A percentile compares a stretch with the other conserved stretches of the same genome.
Evolutionary conservation across 30 jellyfish, hydroid and myxozoan species (phyloP).

Genomic region (Aurelia aurita): DNA sequence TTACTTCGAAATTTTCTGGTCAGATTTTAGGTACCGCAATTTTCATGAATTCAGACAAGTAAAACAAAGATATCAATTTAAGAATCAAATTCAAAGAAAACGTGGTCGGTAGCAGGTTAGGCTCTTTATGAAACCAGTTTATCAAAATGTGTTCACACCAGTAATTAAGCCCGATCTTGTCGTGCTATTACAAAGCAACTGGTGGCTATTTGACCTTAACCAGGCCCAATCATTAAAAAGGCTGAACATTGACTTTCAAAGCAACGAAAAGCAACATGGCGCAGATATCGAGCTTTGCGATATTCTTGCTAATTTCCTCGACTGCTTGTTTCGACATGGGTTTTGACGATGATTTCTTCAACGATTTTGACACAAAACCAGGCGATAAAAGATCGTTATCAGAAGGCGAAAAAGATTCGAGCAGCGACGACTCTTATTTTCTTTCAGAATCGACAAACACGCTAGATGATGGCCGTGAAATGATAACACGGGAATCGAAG

Average conservation of each 20-base stretch:
- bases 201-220: conserved; percentile 70
- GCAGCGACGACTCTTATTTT: conserved; percentile 24
- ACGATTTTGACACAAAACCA: conserved; percentile 4
- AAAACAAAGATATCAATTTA: no score
- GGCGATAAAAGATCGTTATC: conserved; percentile 7
- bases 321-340: conserved; percentile 16
- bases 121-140: not conserved
- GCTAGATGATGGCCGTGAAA: conserved; percentile 49
- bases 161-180: not conserved
- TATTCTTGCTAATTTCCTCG: not conserved
- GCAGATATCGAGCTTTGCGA: not conserved
- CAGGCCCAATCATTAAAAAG: not conserved
- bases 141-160: not conserved
- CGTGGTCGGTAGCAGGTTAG: no score
- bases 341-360: conserved; percentile 31
- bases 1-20: no score
- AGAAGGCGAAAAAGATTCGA: not conserved
- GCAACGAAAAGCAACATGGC: conserved; percentile 47
- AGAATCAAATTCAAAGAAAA: no score
- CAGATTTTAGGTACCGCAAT: no score
- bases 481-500: conserved; percentile 45
- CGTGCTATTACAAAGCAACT: not conserved
- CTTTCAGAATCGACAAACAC: conserved; percentile 47
- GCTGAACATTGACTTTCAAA: conserved; percentile 5
- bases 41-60: no score